Percentiles rank a stretch among this genome's conserved stretches.
Conservation (phyloP, 2,888 invertebrate species). For the Agrilus cyanescens region DNA sequence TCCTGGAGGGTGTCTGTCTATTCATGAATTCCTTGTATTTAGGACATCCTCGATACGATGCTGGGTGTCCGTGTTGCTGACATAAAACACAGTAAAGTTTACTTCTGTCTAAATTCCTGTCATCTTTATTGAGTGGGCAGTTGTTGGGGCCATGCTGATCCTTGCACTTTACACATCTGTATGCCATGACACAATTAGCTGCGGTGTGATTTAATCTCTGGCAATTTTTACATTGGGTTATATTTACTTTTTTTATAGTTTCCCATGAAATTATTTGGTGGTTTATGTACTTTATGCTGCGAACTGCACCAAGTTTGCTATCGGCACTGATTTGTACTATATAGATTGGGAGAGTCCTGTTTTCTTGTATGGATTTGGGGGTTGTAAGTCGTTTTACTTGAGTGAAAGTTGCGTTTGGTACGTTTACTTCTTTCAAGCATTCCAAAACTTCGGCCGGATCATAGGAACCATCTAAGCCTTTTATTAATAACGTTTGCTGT, state of each 20-base stretch:
- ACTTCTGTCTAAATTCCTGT: too few species aligned
- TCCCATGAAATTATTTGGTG: slow-evolving; percentile 13
- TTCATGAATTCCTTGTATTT: too few species aligned
- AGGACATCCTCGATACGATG: too few species aligned
- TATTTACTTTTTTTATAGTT: slow-evolving; percentile 13
- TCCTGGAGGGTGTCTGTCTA: too few species aligned
- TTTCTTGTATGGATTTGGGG: neutral
- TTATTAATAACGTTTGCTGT: neutral
- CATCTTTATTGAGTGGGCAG: too few species aligned
- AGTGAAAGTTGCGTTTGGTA: neutral
- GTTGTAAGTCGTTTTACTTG: too few species aligned
- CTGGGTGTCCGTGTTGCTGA: too few species aligned
- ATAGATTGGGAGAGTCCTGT: neutral
- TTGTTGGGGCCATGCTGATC: too few species aligned
- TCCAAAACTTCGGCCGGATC: neutral
- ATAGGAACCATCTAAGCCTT: neutral
- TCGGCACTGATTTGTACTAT: neutral
- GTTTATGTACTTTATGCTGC: neutral
- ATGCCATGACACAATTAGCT: slow-evolving; percentile 10
- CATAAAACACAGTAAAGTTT: too few species aligned
- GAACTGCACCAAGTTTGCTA: neutral
- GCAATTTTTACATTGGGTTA: slow-evolving; percentile 18
- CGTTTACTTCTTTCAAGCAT: neutral
- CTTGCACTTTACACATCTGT: too few species aligned
- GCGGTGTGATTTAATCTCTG: slow-evolving; percentile 20